Evolutionary conservation across 2,113 vertebrate species (phyloP).

Genomic region (Tympanuchus pallidicinctus): DNA sequence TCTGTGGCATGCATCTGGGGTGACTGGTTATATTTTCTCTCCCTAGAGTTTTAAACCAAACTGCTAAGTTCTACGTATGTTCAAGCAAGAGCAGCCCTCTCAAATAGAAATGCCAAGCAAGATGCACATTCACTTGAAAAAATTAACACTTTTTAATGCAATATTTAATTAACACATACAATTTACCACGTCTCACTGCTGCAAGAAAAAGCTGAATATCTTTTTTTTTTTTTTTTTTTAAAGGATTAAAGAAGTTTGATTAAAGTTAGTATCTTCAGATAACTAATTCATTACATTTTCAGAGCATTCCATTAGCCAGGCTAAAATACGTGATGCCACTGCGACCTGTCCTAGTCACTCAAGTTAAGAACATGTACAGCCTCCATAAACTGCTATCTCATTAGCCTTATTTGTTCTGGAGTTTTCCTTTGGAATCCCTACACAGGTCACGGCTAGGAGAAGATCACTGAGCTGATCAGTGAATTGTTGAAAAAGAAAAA

Average conservation of each 20-base stretch:
- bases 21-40: not conserved
- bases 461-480: not conserved
- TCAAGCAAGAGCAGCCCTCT: not conserved
- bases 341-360: not conserved
- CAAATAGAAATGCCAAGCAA: not conserved
- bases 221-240: not conserved
- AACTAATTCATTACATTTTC: not conserved
- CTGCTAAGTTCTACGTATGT: not conserved
- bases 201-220: not conserved
- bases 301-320: not conserved
- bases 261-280: not conserved
- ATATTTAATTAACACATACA: slow-evolving; percentile 35
- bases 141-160: not conserved
- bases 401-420: not conserved
- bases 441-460: not conserved
- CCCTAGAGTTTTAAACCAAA: not conserved
- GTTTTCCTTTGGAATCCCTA: not conserved
- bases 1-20: not conserved
- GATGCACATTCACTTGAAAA: not conserved
- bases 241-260: slow-evolving; percentile 7
- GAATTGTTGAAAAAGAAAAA: not conserved
- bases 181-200: not conserved
- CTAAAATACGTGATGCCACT: not conserved
- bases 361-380: not conserved
- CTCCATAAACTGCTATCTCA: not conserved